phyloP scores from a whole-genome alignment of 2,888 invertebrate species.

The Sipha maydis region DNA sequence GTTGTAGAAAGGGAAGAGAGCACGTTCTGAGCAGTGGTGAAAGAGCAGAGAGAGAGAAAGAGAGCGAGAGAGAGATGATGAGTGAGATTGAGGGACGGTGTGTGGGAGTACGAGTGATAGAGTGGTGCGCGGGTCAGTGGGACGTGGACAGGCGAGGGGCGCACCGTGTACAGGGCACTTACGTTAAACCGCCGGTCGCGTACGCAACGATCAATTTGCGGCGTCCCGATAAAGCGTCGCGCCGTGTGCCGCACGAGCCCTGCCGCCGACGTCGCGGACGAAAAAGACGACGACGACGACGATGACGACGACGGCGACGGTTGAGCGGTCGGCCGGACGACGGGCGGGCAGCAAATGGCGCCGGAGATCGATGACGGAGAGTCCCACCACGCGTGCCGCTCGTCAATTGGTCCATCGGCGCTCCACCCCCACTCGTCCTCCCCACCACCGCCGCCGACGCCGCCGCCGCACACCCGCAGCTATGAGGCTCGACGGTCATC shows the following conservation, averaged over 20 bases:
- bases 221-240: constrained; percentile 57
- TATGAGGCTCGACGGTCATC: not conserved
- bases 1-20: too few species aligned
- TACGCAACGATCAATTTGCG: constrained; percentile 61
- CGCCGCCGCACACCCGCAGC: not conserved
- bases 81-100: too few species aligned
- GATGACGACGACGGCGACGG: not conserved
- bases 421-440: constrained; percentile 50
- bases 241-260: constrained; percentile 1
- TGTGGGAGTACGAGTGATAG: not conserved
- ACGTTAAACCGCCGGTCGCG: constrained; percentile 55
- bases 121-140: not conserved
- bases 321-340: not conserved
- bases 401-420: constrained; percentile 61
- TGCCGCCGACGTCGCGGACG: not conserved
- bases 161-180: not conserved
- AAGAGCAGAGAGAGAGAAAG: too few species aligned
- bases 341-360: constrained; percentile 57
- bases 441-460: not conserved
- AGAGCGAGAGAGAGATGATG: not conserved
- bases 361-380: constrained; percentile 62
- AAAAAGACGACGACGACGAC: too few species aligned
- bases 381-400: constrained; percentile 39
- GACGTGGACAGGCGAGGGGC: not conserved
- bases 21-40: too few species aligned